phyloP scores from a whole-genome alignment of 2,113 vertebrate species.

The Lota lota region DNA sequence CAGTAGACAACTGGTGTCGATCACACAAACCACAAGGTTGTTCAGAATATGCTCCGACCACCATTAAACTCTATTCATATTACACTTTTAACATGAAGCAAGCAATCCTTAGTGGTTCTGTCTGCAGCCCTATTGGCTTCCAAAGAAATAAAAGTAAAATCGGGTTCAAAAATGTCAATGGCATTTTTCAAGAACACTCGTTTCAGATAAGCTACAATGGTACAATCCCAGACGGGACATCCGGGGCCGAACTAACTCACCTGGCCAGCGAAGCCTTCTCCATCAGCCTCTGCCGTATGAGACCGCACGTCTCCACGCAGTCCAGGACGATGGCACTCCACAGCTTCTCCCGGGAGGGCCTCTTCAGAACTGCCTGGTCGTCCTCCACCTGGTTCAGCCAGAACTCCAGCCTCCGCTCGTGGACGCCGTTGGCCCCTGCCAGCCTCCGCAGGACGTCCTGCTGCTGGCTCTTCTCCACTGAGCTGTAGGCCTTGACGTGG shows the following conservation, averaged over 20 bases:
- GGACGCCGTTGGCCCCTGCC: conserved; percentile 77
- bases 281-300: conserved; percentile 94
- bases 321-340: conserved; percentile 96
- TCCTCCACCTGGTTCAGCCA: conserved; percentile 89
- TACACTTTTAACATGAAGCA: no score
- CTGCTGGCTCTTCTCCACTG: conserved; percentile 89
- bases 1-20: conserved; percentile 81
- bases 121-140: no score
- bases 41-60: neutral
- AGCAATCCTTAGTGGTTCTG: no score
- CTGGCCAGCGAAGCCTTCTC: conserved; percentile 95
- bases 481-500: conserved; percentile 87
- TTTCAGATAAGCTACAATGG: no score
- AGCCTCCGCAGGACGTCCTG: conserved; percentile 79
- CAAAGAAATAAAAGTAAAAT: no score
- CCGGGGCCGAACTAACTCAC: conserved; percentile 49
- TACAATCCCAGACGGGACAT: neutral
- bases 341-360: conserved; percentile 86
- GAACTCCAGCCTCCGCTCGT: conserved; percentile 83
- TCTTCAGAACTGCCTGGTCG: conserved; percentile 82
- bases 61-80: neutral
- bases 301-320: conserved; percentile 91
- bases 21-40: neutral
- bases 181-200: no score
- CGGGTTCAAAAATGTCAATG: no score